These are phyloP conservation scores for Lepeophtheirus nordmannii DNA, from an alignment of 2,888 invertebrate species.

Conservation along the genomic window DNA sequence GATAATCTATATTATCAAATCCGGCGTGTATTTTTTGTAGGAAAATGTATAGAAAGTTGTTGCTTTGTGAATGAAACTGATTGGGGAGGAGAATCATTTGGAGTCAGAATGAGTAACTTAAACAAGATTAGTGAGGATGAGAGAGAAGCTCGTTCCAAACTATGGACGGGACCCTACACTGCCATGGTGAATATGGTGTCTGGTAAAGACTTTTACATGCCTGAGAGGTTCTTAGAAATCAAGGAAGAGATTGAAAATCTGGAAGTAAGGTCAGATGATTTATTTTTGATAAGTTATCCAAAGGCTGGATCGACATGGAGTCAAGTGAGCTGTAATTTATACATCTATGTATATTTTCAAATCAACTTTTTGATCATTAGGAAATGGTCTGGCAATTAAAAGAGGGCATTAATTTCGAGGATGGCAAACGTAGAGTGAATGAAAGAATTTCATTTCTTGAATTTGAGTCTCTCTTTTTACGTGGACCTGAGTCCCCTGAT, in stretches of 20 bases:
- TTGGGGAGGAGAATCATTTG: too few relatives aligned
- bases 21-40: too few relatives aligned
- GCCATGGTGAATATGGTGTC: constrained; percentile 10
- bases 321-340: neutral
- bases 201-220: neutral
- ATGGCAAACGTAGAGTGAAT: constrained; percentile 40
- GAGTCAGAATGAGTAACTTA: too few relatives aligned
- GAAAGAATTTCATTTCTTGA: constrained; percentile 36
- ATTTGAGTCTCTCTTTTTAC: constrained; percentile 30
- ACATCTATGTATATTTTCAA: neutral
- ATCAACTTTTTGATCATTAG: constrained; percentile 38
- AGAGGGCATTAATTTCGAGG: constrained; percentile 45
- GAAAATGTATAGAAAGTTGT: too few relatives aligned
- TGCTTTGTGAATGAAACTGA: too few relatives aligned
- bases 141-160: neutral
- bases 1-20: too few relatives aligned
- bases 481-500: neutral
- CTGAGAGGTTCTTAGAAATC: neutral
- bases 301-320: constrained; percentile 13
- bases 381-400: constrained; percentile 55
- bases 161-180: neutral
- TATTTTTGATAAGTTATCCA: constrained; percentile 1
- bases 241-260: neutral
- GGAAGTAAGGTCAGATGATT: constrained; percentile 1
- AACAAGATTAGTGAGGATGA: neutral